Conservation (phyloP, 2,113 vertebrate genomes). For the Sapayoa aenigma region DNA sequence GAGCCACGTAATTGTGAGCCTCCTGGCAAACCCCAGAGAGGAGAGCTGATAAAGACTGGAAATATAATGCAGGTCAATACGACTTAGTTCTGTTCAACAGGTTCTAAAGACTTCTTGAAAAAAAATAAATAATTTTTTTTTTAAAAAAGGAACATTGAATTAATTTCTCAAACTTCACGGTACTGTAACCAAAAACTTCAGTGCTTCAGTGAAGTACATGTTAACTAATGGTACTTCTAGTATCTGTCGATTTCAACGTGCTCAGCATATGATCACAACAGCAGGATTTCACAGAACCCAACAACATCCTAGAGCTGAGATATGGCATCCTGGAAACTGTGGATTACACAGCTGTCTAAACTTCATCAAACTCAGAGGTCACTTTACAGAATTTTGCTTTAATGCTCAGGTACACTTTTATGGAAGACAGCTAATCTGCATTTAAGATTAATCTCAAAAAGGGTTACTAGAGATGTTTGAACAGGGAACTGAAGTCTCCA, state of each 20-base stretch:
- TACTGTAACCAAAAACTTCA: not conserved
- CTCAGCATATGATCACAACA: not conserved
- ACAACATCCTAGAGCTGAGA: not conserved
- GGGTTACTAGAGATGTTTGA: rapidly evolving
- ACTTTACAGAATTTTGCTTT: not conserved
- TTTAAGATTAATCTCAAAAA: not conserved
- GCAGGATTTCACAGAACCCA: not conserved
- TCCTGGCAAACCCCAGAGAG: not conserved
- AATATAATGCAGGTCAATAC: not conserved
- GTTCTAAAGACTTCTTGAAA: not conserved
- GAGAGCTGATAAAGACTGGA: not conserved
- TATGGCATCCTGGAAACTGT: not conserved
- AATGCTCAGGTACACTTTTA: not conserved
- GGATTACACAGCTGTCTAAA: not conserved
- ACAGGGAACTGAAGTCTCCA: not conserved
- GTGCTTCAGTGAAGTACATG: not conserved
- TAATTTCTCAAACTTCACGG: not conserved
- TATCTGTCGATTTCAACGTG: not conserved
- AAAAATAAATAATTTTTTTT: not conserved
- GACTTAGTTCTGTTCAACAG: not conserved
- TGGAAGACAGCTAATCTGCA: not conserved
- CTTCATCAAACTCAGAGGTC: not conserved
- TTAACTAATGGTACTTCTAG: not conserved
- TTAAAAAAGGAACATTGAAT: not conserved
- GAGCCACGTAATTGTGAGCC: not conserved